Evolutionary conservation across 2,113 vertebrate genomes (phyloP).

Genomic region (Antechinus stuartii): DNA sequence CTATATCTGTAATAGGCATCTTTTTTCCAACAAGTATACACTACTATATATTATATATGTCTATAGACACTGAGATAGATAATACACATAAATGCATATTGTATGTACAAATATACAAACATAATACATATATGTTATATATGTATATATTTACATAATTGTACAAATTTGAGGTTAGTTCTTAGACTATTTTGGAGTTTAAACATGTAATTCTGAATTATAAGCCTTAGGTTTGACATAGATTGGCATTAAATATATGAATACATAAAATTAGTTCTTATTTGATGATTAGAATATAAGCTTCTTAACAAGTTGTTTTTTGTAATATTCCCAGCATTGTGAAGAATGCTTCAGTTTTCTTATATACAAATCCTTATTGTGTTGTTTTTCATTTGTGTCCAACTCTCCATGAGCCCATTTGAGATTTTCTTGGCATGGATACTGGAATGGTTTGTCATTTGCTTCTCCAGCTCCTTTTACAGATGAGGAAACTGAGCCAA

Average conservation of each 20-base stretch:
- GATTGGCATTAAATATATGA: background rate
- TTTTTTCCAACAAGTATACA: background rate
- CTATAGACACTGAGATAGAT: background rate
- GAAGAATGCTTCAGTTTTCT: background rate
- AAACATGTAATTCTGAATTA: background rate
- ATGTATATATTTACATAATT: background rate
- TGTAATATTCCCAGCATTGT: background rate
- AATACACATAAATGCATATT: background rate
- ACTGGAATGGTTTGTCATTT: background rate
- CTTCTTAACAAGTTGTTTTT: background rate
- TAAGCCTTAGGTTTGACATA: background rate
- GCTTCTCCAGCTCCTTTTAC: background rate
- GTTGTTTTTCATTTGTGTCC: background rate
- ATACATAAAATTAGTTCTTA: background rate
- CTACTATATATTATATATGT: background rate
- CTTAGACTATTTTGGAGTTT: background rate
- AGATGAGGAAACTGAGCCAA: background rate
- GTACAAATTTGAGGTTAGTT: background rate
- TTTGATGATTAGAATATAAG: background rate
- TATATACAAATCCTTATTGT: background rate
- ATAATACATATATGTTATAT: background rate
- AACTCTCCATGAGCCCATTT: background rate
- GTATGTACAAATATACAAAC: background rate
- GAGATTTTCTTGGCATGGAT: background rate
- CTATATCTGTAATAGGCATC: background rate